phyloP scores from a whole-genome alignment of 2,888 invertebrate species.

The Sisyra nigra region DNA sequence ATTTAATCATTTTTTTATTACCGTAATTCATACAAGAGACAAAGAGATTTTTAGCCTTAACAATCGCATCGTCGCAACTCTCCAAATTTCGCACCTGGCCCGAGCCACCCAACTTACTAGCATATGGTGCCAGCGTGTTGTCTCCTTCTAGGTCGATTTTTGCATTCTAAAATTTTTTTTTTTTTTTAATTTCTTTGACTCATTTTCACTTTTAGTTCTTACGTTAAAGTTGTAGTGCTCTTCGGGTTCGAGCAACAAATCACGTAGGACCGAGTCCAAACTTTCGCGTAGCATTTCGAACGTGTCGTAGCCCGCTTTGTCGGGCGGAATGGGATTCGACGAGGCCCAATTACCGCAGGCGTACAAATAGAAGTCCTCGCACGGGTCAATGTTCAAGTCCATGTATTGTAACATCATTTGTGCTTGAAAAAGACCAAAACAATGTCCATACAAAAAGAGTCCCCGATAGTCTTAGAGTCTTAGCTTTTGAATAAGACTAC shows the following conservation, averaged over 20 bases:
- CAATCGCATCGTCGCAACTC: conserved; percentile 39
- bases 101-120: not conserved
- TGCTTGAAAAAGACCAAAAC: conserved; percentile 22
- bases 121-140: not conserved
- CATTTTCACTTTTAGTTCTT: too few relatives aligned
- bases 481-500: not conserved
- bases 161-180: not conserved
- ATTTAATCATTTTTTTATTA: conserved; percentile 14
- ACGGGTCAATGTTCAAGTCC: conserved; percentile 56
- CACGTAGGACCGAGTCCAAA: conserved; percentile 48
- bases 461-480: not conserved
- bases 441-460: not conserved
- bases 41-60: conserved; percentile 72
- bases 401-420: conserved; percentile 61
- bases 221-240: conserved; percentile 9
- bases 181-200: not conserved
- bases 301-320: conserved; percentile 76
- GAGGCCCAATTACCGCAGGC: conserved; percentile 79
- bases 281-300: conserved; percentile 81
- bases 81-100: conserved; percentile 3
- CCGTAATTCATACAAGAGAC: conserved; percentile 72
- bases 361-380: conserved; percentile 70
- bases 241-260: conserved; percentile 42
- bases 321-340: conserved; percentile 73
- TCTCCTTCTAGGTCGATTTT: conserved; percentile 1